Base-by-base conservation (phyloP, 2,888 invertebrate genomes). In the Synanthedon andrenaeformis region DNA sequence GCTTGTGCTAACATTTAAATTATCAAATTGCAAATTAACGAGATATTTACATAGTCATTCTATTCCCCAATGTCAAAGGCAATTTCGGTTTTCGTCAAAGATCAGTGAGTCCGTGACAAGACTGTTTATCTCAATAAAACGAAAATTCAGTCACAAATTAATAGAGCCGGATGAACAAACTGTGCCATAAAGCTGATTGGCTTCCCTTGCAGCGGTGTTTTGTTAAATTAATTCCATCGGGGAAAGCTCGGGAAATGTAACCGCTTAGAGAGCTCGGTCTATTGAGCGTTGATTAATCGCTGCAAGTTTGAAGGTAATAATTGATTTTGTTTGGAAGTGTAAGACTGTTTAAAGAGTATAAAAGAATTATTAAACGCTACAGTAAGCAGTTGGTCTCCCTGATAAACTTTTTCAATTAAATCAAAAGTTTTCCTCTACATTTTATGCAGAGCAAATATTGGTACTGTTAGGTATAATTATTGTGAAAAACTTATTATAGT, bases 191-290 rank as follows among this genome's bases (percentile, higher is more conserved):
- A 61, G 58, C 56, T 63, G 62, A 64, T 63, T 63, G 62, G 53
- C 52, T 53, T 57, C 60, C 56, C 54, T 58, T 57, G 57, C 56
- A 45, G 57, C 58, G 12, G 45, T 62, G 62, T 65, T 65, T 62
- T 61, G 61, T 60, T 62, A 59, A 65, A 64, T 65, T 63, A 62
- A 65, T 61, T 59, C 59, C 50, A 12, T 49, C 12, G 23, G 17
- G 48, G 41, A 45, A n/a, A 45, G 14, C 45, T 45, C 14, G 12
- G 45, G 45, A 35, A 35, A 35, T 35, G 35, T 35, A 35, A 35
- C 35, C 35, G 10, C 35, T 35, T 35, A 35, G 8, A 35, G 35
- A 35, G 35, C 35, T 35, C 35, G 50, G 42, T 49, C 49, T 50
- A 54, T 54, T 35, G 42, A 52, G 42, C 35, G 42, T 52, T 55